Base-by-base conservation (phyloP, 1,140 invertebrate species). In the Drosophila pachea region DNA sequence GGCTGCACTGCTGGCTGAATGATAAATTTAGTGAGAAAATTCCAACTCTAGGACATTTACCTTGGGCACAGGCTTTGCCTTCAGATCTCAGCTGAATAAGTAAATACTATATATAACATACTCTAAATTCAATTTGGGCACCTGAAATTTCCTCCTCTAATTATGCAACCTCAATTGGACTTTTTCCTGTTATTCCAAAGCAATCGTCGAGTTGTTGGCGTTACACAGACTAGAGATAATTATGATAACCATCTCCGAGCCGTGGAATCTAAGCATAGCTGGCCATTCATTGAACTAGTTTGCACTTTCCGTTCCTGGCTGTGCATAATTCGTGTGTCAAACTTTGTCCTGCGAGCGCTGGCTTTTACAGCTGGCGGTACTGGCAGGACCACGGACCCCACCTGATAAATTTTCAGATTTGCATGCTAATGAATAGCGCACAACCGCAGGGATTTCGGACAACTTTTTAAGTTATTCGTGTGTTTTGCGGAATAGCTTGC, bases 241-340 rank as follows among this genome's bases (percentile, higher is more conserved):
- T 53, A 54, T 38, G 36, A 31, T 7, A 29, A 31, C 4, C 36
- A 9, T 29, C n/a, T 40, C 4, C 22, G 29, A 14, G 31, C 49
- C 29, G 4, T 33, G 9, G 32, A 35, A 50, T 5, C 33, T 38
- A 7, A 42, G 54, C 36, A 31, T 2, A 16, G 16, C 38, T n/a
- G 11, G 38, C 40, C 3, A 56, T n/a, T n/a, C 38, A 33, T 14
- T 7, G 5, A 12, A 58, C n/a, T 43, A 58, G 42, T 58, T 58
- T 58, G 40, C 29, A 33, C 32, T 60, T 9, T 29, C 32, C 14
- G 45, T 12, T 60, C 32, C 43, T 50, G 33, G 12, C 14, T 48
- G 14, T 49, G 42, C 52, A 54, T 54, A 42, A 54, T 42, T 54
- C 36, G 52, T 54, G 36, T 49, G 33, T 38, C 58, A 60, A 60